Evolutionary conservation across 1,140 invertebrate genomes (phyloP), one percentile per base, ranked within the genome.

Genomic region (Cydia pomonella): DNA sequence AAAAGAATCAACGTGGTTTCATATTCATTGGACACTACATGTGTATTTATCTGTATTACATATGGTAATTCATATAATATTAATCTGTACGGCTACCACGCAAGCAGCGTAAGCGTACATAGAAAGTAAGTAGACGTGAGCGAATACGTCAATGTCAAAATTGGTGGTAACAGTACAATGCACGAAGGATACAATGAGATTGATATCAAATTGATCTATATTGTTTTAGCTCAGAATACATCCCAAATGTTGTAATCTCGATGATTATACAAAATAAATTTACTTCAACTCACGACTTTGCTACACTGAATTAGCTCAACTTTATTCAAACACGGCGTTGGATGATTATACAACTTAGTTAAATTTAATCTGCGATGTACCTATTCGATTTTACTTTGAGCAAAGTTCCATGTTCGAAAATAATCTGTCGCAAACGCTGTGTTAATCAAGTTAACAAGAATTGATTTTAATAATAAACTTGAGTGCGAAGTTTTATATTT

Each of bases 311-410:
- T n/a, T 53, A 53, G 16, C 16, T 53, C 18, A 59, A 59, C 21
- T 59, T 59, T 59, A 59, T 59, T 59, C 53, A 59, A 59, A 53
- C 16, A 53, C n/a, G 50, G 50, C 9, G 50, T 53, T 53, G 50
- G 50, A 53, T 53, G 21, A 59, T 23, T 59, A n/a, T 50, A 59
- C 7, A 23, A 59, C 7, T 59, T 59, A 23, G 21, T 53, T 9
- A 53, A 53, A 59, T 59, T 59, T 59, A 23, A 10, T 59, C 53
- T 18, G 53, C 9, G 7, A 59, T 23, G 53, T 59, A 18, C 13
- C 47, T 33, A 44, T 16, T 44, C 12, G 5, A 59, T 59, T 23
- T 59, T 59, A 23, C 21, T 59, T 23, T 21, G n/a, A 23, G 2
- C 53, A 21, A 59, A 59, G n/a, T 23, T 59, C 9, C 9, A 59